A percentile compares a stretch with the other conserved stretches of the same genome.
These are phyloP conservation scores for Xanthia togata DNA, from an alignment of 2,888 invertebrate genomes.

Conservation along the genomic window DNA sequence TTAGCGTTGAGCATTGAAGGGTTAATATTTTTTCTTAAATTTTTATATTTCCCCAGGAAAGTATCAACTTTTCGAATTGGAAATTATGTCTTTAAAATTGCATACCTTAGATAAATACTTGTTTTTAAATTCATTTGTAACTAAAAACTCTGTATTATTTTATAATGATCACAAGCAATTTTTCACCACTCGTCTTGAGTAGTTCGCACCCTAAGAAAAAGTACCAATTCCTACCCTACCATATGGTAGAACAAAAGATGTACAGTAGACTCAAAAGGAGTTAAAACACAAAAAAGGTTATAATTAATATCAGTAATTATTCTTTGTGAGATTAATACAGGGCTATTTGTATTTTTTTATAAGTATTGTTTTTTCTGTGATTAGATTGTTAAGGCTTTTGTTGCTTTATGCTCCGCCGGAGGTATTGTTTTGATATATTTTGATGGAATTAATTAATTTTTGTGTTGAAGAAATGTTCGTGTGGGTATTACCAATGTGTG, in stretches of 20 bases:
- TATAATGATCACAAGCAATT: neutral
- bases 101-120: neutral
- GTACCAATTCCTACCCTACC: slow-evolving; percentile 57
- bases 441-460: slow-evolving; percentile 19
- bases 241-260: slow-evolving; percentile 78
- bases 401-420: slow-evolving; percentile 65
- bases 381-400: slow-evolving; percentile 63
- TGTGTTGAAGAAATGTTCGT: slow-evolving; percentile 7
- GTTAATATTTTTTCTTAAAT: slow-evolving; percentile 8
- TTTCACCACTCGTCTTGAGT: slow-evolving; percentile 6
- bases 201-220: slow-evolving; percentile 49
- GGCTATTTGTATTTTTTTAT: slow-evolving; percentile 65
- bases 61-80: neutral
- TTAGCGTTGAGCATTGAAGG: slow-evolving; percentile 10
- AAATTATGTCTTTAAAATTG: neutral
- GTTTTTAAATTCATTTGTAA: neutral
- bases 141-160: neutral
- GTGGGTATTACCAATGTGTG: neutral
- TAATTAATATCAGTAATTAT: slow-evolving; percentile 89
- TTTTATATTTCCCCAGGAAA: neutral
- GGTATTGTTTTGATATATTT: slow-evolving; percentile 67
- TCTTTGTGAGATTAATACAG: slow-evolving; percentile 76
- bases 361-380: slow-evolving; percentile 73
- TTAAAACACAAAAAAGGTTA: slow-evolving; percentile 82
- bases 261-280: slow-evolving; percentile 63